Base-by-base conservation (phyloP, 2,888 invertebrate species). In the Lepidocyrtinus sp. region DNA sequence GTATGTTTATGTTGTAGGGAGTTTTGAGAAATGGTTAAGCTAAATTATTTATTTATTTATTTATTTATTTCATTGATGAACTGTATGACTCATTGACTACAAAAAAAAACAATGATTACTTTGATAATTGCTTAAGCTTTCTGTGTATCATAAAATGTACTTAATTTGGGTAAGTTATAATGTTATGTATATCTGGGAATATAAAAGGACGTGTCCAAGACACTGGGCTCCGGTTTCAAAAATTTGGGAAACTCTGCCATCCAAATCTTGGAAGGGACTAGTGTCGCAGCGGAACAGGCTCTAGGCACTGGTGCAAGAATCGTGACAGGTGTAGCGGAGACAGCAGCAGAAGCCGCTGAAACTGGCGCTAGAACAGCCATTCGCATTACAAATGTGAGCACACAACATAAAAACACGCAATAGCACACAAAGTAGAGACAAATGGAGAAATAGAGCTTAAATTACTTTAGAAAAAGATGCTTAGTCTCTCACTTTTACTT, bases 361-460 rank as follows among this genome's bases (percentile, higher is more conserved):
- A 85, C 86, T 64, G 86, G 86, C 59, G 84, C 86, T 74, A 84
- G 84, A 83, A 80, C 74, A 78, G 86, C 86, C 69, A 86, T 86
- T 83, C 85, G 85, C 77, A 85, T 86, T 86, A 86, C 86, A 77
- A 86, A 86, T 86, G 86, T 86, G 86, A 86, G 86, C 82, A 82
- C 72, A 45, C 2, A 7, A 72, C 27, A 21, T 55, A 50, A n/a
- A n/a, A n/a, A 26, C 62, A 71, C 71, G 46, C 72, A 59, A n/a
- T n/a, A 12, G 27, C 27, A 36, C 36, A 36, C 36, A 50, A 50
- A 50, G 50, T 50, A 50, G 50, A n/a, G 50, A 50, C n/a, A n/a
- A n/a, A n/a, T n/a, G n/a, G n/a, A n/a, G n/a, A 46, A 59, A 26
- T 1, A 59, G 17, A 50, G 5, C 5, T 24, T 25, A 71, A 65